Percentiles rank a stretch among this genome's conserved stretches.
Conservation (phyloP, 2,113 vertebrate species). For the Leuciscus idus region DNA sequence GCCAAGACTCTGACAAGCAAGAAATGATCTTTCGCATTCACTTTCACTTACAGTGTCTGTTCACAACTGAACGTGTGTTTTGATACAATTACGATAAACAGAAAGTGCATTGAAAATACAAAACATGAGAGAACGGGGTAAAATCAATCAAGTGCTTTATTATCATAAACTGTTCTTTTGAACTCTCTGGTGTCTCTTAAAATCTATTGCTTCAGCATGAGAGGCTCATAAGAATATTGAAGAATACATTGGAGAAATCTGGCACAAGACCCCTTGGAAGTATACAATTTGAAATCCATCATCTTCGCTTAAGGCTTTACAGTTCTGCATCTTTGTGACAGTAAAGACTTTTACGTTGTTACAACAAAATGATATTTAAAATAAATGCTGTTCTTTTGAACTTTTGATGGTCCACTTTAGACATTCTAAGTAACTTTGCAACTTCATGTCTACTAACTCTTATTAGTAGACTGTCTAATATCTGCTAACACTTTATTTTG, state of each 20-base stretch:
- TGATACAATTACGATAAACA: conserved; percentile 46
- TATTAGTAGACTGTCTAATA: too few relatives aligned
- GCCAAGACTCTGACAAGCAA: conserved; percentile 70
- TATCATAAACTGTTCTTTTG: conserved; percentile 20
- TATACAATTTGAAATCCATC: background rate
- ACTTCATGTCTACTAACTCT: too few relatives aligned
- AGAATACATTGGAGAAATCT: background rate
- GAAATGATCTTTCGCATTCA: conserved; percentile 73
- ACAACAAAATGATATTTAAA: background rate
- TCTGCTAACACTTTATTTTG: too few relatives aligned
- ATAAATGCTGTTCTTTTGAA: background rate
- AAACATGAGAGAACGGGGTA: conserved; percentile 9
- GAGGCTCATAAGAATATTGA: background rate
- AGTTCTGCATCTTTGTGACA: background rate
- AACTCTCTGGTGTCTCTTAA: background rate
- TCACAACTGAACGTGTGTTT: conserved; percentile 45
- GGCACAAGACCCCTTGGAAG: background rate
- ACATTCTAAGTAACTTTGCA: too few relatives aligned
- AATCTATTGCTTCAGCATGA: conserved; percentile 9
- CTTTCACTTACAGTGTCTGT: conserved; percentile 50
- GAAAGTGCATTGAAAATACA: conserved; percentile 32
- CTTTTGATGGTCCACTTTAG: too few relatives aligned
- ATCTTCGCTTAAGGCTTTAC: background rate
- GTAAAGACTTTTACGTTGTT: background rate
- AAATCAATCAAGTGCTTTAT: conserved; percentile 27